Percentiles rank a stretch among this genome's conserved stretches.
phyloP scores from a whole-genome alignment of 1,140 invertebrate species.

The Epicauta chinensis region DNA sequence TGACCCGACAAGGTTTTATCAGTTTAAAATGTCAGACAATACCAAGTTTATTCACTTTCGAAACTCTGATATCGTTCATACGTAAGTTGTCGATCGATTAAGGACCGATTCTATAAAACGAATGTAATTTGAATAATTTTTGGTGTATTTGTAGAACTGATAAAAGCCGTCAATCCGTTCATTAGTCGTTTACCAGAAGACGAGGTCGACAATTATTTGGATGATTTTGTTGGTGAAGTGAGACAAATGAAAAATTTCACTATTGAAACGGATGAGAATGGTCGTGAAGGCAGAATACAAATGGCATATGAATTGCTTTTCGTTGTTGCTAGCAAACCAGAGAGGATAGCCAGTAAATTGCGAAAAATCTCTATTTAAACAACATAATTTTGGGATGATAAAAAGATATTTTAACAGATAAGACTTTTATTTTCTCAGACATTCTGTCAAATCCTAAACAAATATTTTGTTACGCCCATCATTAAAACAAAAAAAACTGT shows the following conservation, averaged over 20 bases:
- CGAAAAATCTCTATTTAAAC: too few species aligned
- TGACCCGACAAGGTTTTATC: conserved; percentile 60
- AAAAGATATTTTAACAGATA: too few species aligned
- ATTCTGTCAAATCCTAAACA: too few species aligned
- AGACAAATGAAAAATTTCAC: conserved; percentile 43
- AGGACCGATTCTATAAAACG: too few species aligned
- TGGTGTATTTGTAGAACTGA: conserved; percentile 53
- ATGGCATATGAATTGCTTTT: conserved; percentile 50
- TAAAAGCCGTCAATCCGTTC: conserved; percentile 70
- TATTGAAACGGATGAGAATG: conserved; percentile 40
- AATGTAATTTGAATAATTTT: conserved; percentile 11
- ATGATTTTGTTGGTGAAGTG: conserved; percentile 50
- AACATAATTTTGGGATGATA: too few species aligned
- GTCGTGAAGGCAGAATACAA: conserved; percentile 32
- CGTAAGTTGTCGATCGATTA: too few species aligned
- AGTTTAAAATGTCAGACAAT: conserved; percentile 57
- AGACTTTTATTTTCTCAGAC: too few species aligned
- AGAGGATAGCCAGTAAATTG: too few species aligned
- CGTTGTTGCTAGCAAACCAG: conserved; percentile 42
- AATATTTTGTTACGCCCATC: too few species aligned
- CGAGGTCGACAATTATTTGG: conserved; percentile 56
- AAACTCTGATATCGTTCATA: conserved; percentile 51
- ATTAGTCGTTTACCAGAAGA: conserved; percentile 55
- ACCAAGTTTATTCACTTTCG: conserved; percentile 57
- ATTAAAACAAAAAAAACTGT: too few species aligned